phyloP scores from a whole-genome alignment of 2,113 vertebrate genomes.

The Anoura caudifer region DNA sequence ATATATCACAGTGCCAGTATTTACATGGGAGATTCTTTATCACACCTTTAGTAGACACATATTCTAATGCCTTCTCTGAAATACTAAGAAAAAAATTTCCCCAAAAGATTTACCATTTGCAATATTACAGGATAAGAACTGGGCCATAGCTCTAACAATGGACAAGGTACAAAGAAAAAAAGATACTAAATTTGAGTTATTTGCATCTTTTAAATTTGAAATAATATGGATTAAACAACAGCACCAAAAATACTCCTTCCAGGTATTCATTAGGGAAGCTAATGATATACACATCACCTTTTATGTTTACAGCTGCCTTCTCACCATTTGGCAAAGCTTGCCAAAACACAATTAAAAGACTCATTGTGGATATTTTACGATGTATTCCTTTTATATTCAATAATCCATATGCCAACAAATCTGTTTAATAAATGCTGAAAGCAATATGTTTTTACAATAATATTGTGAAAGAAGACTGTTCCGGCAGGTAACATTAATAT shows the following conservation, averaged over 20 bases:
- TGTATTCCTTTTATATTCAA: not conserved
- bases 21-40: not conserved
- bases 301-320: not conserved
- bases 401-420: not conserved
- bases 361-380: not conserved
- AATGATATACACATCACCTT: not conserved
- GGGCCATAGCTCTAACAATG: not conserved
- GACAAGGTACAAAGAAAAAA: not conserved
- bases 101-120: fast-evolving
- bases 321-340: not conserved
- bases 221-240: not conserved
- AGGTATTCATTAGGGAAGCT: not conserved
- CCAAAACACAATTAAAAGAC: not conserved
- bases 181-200: not conserved
- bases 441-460: not conserved
- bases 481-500: not conserved
- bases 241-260: not conserved
- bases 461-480: not conserved
- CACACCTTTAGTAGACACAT: not conserved
- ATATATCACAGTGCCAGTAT: not conserved
- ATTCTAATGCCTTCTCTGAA: not conserved
- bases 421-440: not conserved
- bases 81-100: not conserved
- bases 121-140: constrained; percentile 14
- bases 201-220: not conserved